These are phyloP conservation scores for Pithys albifrons DNA, from an alignment of 2,113 vertebrate genomes.

Conservation along the genomic window DNA sequence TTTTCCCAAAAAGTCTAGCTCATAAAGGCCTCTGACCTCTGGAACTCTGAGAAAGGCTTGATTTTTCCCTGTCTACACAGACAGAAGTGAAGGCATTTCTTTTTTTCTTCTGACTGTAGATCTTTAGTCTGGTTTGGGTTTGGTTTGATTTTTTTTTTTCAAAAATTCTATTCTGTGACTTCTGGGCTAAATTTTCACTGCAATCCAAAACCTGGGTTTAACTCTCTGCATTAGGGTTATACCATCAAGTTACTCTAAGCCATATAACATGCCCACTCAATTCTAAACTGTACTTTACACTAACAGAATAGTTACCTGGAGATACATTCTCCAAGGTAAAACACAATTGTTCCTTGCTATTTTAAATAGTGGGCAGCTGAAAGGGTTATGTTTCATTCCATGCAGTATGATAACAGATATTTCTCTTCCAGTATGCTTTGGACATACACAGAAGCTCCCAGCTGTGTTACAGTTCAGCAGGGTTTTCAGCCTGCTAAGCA, in stretches of 20 bases:
- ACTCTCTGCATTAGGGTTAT: neutral
- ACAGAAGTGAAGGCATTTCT: neutral
- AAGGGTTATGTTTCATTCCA: neutral
- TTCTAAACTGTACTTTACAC: neutral
- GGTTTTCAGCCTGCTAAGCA: neutral
- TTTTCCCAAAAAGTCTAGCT: neutral
- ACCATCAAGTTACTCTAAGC: neutral
- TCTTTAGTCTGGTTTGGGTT: neutral
- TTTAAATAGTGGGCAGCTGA: neutral
- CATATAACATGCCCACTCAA: neutral
- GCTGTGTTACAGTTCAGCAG: neutral
- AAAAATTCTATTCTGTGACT: neutral
- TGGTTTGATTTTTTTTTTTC: neutral
- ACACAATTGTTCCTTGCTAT: neutral
- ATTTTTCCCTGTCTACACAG: neutral
- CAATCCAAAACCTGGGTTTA: neutral
- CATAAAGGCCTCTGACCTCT: neutral
- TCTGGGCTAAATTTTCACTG: neutral
- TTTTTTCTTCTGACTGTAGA: neutral
- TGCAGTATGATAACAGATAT: neutral
- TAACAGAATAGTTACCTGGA: neutral
- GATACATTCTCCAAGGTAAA: neutral
- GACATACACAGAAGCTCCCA: neutral
- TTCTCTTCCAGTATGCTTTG: neutral
- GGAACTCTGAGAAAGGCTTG: neutral